Evolutionary conservation across 2,888 invertebrate species (phyloP), one percentile per base, ranked within the genome.

Genomic region (Gastracanthus pulcherrimus): DNA sequence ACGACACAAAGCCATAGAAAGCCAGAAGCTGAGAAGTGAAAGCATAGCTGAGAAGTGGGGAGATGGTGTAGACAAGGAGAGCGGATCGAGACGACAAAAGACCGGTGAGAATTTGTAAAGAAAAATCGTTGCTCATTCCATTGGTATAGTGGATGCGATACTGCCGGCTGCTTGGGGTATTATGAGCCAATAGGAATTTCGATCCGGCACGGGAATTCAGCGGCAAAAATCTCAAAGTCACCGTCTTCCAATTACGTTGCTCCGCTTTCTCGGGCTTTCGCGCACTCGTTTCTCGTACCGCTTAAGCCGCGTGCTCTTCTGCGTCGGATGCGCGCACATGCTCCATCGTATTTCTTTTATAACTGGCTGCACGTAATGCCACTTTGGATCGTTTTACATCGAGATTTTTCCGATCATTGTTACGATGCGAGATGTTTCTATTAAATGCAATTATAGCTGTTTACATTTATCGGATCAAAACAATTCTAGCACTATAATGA

Each of bases 51-150:
- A 45, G 3, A 5, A n/a, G 3, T 1, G 45, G 13, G n/a, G 13
- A n/a, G n/a, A 45, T 4, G 45, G 11, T n/a, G n/a, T 45, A n/a
- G n/a, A n/a, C 26, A 55, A n/a, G 16, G 48, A n/a, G 16, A 31
- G 66, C n/a, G 48, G 13, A 26, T n/a, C 3, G 2, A 3, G 29
- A n/a, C 31, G 38, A 72, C 60, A 36, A 60, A 55, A 72, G 38
- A 72, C 38, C 11, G 60, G n/a, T 29, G 41, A 72, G 72, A 60
- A 60, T 72, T 60, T 60, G 58, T 58, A 41, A 60, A 60, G 72
- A 60, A 72, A 72, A 72, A 72, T 72, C 72, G 41, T 72, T 31
- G 19, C 51, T 11, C 29, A 11, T 29, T n/a, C 41, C 11, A 34
- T 26, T 31, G 72, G n/a, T n/a, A 19, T 26, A 70, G 36, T 19